Conservation (phyloP, 1,140 invertebrate genomes). For the Brachionus rotundiformis region DNA sequence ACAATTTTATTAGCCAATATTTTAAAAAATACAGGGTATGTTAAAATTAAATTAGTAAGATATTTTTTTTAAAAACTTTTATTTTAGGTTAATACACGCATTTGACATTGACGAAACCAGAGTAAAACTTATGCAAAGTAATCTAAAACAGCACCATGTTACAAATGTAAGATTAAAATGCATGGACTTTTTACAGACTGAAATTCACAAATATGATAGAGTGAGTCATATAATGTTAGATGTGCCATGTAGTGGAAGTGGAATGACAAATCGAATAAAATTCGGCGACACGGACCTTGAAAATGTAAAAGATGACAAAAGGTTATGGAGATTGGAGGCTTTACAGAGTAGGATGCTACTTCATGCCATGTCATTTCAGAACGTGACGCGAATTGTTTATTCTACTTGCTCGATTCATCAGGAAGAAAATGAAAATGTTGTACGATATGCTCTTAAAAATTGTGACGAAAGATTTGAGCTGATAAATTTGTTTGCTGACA, state of each 20-base stretch:
- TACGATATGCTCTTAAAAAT: slow-evolving; percentile 34
- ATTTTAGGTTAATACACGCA: slow-evolving; percentile 74
- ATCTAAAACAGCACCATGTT: slow-evolving; percentile 65
- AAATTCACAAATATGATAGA: slow-evolving; percentile 68
- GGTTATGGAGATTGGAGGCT: slow-evolving; percentile 68
- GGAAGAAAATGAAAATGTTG: slow-evolving; percentile 85
- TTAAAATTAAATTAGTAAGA: not conserved
- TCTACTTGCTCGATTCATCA: slow-evolving; percentile 87
- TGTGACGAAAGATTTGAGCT: slow-evolving; percentile 42
- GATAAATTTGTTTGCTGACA: slow-evolving; percentile 40
- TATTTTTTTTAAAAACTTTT: not conserved
- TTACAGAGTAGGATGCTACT: slow-evolving; percentile 82
- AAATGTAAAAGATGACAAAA: slow-evolving; percentile 51
- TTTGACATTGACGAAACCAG: slow-evolving; percentile 75
- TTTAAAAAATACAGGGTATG: slow-evolving; percentile 43
- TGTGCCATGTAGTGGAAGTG: slow-evolving; percentile 91
- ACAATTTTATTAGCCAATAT: slow-evolving; percentile 46
- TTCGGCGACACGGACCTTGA: slow-evolving; percentile 6
- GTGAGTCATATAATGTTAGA: slow-evolving; percentile 89
- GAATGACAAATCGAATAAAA: slow-evolving; percentile 65
- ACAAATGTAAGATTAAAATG: slow-evolving; percentile 70
- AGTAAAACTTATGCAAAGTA: slow-evolving; percentile 69
- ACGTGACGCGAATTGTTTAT: slow-evolving; percentile 82
- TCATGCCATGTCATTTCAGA: slow-evolving; percentile 82
- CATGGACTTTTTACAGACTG: slow-evolving; percentile 73